Evolutionary conservation across 2,888 invertebrate genomes (phyloP).

Genomic region (Neoscelio sp.): DNA sequence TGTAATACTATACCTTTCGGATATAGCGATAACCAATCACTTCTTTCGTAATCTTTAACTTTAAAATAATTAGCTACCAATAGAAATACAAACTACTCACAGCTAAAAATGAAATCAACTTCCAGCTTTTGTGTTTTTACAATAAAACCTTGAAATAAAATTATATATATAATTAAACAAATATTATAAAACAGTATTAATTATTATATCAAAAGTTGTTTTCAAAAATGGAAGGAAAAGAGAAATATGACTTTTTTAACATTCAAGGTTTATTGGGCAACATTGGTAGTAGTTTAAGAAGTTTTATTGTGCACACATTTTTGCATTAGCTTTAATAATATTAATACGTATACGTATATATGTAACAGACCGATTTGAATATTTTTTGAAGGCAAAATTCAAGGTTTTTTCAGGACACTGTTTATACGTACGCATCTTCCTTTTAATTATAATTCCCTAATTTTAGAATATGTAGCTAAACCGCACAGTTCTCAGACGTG

Average conservation of each 20-base stretch:
- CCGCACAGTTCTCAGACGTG: constrained; percentile 68
- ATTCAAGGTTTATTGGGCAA: constrained; percentile 76
- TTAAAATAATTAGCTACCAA: too few relatives aligned
- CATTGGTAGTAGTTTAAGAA: constrained; percentile 71
- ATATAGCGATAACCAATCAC: too few relatives aligned
- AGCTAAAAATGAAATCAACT: too few relatives aligned
- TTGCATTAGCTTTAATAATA: constrained; percentile 46
- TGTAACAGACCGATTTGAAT: constrained; percentile 52
- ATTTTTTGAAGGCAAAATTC: constrained; percentile 44
- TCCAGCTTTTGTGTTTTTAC: too few relatives aligned
- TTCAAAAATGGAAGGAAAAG: constrained; percentile 15
- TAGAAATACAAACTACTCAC: too few relatives aligned
- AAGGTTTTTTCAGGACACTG: constrained; percentile 27
- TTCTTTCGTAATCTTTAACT: too few relatives aligned
- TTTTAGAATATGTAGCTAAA: constrained; percentile 71
- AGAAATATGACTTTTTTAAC: constrained; percentile 63
- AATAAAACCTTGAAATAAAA: too few relatives aligned
- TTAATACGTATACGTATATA: constrained; percentile 51
- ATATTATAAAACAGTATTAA: too few relatives aligned
- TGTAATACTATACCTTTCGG: too few relatives aligned
- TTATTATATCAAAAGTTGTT: too few relatives aligned
- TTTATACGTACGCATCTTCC: constrained; percentile 39
- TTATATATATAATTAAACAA: too few relatives aligned
- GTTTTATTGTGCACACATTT: constrained; percentile 67
- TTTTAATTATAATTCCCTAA: constrained; percentile 46